These are phyloP conservation scores for Rosalia funebris DNA, from an alignment of 2,888 invertebrate species.

Conservation along the genomic window DNA sequence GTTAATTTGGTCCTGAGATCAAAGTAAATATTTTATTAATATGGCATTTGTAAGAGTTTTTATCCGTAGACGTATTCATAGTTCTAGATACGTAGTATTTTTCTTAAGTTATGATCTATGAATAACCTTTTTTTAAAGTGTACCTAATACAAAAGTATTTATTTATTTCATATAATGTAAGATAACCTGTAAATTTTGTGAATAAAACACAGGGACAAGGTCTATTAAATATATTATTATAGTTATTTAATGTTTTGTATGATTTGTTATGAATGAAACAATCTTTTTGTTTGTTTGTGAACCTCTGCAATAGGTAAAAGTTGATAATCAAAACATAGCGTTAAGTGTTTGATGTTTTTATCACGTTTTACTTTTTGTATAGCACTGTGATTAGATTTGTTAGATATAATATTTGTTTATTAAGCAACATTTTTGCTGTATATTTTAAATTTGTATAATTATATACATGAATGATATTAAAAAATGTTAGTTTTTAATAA, in stretches of 20 bases:
- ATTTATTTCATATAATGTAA: constrained; percentile 47
- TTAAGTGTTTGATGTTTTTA: constrained; percentile 55
- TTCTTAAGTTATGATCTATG: constrained; percentile 14
- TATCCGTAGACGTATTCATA: constrained; percentile 15
- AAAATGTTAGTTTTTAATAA: constrained; percentile 32
- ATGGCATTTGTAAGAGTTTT: constrained; percentile 32
- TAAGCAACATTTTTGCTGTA: constrained; percentile 27
- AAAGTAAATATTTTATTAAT: constrained; percentile 43
- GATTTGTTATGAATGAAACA: constrained; percentile 35
- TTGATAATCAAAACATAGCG: constrained; percentile 47
- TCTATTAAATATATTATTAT: constrained; percentile 35
- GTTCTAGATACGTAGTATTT: constrained; percentile 8
- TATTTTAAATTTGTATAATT: constrained; percentile 32
- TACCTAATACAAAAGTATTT: constrained; percentile 33
- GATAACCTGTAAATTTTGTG: constrained; percentile 49
- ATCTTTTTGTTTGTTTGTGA: constrained; percentile 41
- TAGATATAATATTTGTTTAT: constrained; percentile 33
- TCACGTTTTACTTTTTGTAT: constrained; percentile 54
- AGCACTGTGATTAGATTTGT: constrained; percentile 60
- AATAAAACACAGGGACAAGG: constrained; percentile 49
- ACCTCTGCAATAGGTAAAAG: constrained; percentile 46
- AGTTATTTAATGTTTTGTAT: constrained; percentile 35
- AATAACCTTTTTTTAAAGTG: constrained; percentile 21
- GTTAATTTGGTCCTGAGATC: constrained; percentile 41
- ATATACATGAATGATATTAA: constrained; percentile 31